Evolutionary conservation across 2,113 vertebrate genomes (phyloP), one percentile per base, ranked within the genome.

Genomic region (Rousettus leschenaultii): DNA sequence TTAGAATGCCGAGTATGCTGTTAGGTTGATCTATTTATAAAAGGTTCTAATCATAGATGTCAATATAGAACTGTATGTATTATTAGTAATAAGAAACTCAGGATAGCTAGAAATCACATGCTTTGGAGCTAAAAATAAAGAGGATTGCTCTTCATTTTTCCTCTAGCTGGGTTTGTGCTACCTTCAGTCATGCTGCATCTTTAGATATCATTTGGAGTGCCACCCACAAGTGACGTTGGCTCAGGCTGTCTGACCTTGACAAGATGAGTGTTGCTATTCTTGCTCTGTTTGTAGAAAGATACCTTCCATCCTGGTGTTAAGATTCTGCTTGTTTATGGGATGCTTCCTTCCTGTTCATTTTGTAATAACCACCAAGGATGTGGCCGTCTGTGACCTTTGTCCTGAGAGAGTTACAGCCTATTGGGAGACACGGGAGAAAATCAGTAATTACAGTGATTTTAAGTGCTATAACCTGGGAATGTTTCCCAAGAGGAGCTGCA

Each of bases 121-220:
- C 45, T 89, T 38, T 43, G 14, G 61, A 94, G 28, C 51, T 95
- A 30, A 94, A 89, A 95, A 66, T 79, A 93, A 55, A 66, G 66
- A 74, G 12, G 21, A 7, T 63, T 43, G 24, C 13, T 9, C 10
- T 16, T 59, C 53, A 12, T 1, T 16, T 68, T n/a, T 83, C 13
- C 14, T 33, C 16, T 73, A 1, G 13, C 43, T 22, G 40, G 33
- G 19, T 38, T 66, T 35, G 10, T 24, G 22, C 89, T 80, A 65
- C 5, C 28, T 70, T n/a, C 61, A 53, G 22, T 59, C 65, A 7
- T 0, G 1, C n/a, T 70, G 12, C 9, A 0, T 35, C 43, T 70
- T 83, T 53, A 16, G 57, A 38, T 30, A 4, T 66, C 7, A 0
- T 10, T 66, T 0, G 13, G 22, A 82, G 63, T 14, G 35, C 61